These are phyloP conservation scores for Mercenaria mercenaria DNA, from an alignment of 1,140 invertebrate species.

Conservation along the genomic window DNA sequence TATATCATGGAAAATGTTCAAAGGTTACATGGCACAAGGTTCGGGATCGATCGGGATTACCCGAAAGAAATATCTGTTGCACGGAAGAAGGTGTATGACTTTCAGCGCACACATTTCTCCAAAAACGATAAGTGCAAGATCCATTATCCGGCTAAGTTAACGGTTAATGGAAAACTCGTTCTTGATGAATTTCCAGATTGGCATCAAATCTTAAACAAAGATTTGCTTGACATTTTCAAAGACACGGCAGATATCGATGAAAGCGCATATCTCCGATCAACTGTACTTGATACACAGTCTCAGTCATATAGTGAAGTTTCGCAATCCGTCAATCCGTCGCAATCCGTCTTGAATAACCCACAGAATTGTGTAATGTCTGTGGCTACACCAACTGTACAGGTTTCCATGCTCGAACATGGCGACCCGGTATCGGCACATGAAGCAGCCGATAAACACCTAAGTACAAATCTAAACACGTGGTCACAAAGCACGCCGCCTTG, in stretches of 20 bases:
- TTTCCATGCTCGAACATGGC: too few relatives aligned
- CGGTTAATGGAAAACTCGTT: background rate
- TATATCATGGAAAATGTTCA: background rate
- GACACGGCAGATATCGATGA: background rate
- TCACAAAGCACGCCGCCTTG: background rate
- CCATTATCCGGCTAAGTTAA: constrained; percentile 1
- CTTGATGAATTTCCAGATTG: constrained; percentile 19
- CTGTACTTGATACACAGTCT: background rate
- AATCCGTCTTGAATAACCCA: background rate
- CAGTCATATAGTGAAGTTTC: background rate
- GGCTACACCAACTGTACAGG: background rate
- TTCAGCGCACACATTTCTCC: background rate
- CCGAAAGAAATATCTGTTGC: constrained; percentile 12
- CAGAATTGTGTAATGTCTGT: background rate
- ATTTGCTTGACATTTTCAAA: background rate
- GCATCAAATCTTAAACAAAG: background rate
- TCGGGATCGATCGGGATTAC: constrained; percentile 27
- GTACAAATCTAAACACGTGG: background rate
- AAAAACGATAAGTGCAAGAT: background rate
- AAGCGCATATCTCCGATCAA: background rate
- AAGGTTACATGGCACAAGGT: background rate
- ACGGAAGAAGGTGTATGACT: background rate
- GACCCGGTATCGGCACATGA: background rate
- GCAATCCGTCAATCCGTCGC: background rate
- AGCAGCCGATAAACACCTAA: background rate